A percentile compares a stretch with the other conserved stretches of the same genome.
Conservation (phyloP, 2,797 vertebrate genomes). For the Peromyscus aztecus region DNA sequence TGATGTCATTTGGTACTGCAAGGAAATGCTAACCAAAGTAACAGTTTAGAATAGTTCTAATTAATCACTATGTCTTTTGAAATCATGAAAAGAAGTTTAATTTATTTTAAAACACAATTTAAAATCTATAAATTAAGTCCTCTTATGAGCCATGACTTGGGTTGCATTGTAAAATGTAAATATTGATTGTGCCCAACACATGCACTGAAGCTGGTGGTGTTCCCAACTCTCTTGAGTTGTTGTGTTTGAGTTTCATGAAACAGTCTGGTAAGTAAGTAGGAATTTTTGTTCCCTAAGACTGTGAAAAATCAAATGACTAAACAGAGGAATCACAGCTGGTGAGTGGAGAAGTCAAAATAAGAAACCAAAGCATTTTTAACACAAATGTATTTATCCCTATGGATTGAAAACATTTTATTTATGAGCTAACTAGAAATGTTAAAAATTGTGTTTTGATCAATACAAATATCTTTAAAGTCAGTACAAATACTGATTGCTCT, state of each 20-base stretch:
- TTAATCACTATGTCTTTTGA: background rate
- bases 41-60: background rate
- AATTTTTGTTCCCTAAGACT: constrained; percentile 34
- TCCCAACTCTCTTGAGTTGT: background rate
- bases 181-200: background rate
- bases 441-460: background rate
- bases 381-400: constrained; percentile 39
- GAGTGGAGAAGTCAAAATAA: constrained; percentile 41
- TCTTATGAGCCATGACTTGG: background rate
- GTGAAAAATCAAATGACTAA: constrained; percentile 35
- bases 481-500: constrained; percentile 28
- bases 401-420: background rate
- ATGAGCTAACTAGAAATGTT: background rate
- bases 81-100: background rate
- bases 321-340: constrained; percentile 36
- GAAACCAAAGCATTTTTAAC: constrained; percentile 14
- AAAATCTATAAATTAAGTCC: background rate
- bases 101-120: background rate
- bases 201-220: background rate
- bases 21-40: background rate
- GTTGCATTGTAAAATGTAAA: constrained; percentile 11
- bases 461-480: background rate
- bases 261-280: background rate
- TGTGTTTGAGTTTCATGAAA: constrained; percentile 43
- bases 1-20: background rate